Evolutionary conservation across 64 coral and sea anemone genomes (phyloP), one percentile per base, ranked within the genome.

Genomic region (Acropora tenuis): DNA sequence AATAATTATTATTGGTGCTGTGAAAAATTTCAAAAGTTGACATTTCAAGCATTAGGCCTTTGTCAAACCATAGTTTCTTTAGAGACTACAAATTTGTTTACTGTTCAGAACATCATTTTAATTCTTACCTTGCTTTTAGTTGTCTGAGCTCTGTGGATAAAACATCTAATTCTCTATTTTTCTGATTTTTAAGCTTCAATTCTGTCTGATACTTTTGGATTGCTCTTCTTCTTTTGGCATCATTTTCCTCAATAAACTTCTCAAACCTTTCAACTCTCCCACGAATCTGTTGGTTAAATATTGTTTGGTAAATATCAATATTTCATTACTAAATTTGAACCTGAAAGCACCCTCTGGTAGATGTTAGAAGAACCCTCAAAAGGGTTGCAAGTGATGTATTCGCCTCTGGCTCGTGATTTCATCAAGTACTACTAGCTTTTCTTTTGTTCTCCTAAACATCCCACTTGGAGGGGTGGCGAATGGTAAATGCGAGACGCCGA

Each of bases 191-290:
- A 43, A 98, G 90, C 68, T 93, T 95, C 17, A 93, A 61, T 66
- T 98, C 96, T 80, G 82, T 98, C 40, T 98, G 96, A 69, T 98
- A 98, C 63, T 95, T 98, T 58, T 98, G 93, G 44, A 98, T 93
- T 41, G 96, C 96, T 48, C 96, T 50, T 12, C 96, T 79, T 93
- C 93, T 95, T 47, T 98, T 98, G 18, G 90, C 93, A 80, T 98
- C 93, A 93, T 95, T 98, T 93, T 98, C 96, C 88, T 98, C 92
- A 47, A 98, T 98, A 48, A 98, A 98, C 75, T 95, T 98, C 41
- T 98, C 96, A 93, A 98, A 98, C 63, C 93, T 95, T 30, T 83
- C 87, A 13, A 98, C 96, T 88, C 93, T 87, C 65, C 90, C 96
- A 82, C 91, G 83, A 42, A 98, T 98, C 96, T 98, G 48, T 67